phyloP scores from a whole-genome alignment of 2,888 invertebrate genomes.

The Metalampra italica region DNA sequence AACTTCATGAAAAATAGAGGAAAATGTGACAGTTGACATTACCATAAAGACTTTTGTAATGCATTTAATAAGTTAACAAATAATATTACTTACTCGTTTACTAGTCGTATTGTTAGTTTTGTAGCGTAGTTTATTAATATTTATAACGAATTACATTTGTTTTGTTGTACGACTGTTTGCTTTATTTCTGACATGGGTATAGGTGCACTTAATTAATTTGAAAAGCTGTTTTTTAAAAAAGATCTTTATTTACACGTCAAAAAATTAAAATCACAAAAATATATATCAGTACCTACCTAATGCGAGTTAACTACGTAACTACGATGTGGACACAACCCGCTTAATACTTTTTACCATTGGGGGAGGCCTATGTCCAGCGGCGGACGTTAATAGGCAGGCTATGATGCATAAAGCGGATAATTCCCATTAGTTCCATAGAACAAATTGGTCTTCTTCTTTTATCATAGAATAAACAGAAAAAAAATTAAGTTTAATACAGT shows the following conservation, averaged over 20 bases:
- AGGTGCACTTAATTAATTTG: no score
- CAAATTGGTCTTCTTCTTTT: no score
- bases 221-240: slow-evolving; percentile 10
- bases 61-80: slow-evolving; percentile 22
- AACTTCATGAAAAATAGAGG: no score
- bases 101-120: slow-evolving; percentile 20
- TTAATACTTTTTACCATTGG: slow-evolving; percentile 16
- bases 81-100: slow-evolving; percentile 17
- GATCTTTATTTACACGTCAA: slow-evolving; percentile 25
- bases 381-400: no score
- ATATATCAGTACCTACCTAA: background rate
- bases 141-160: slow-evolving; percentile 33
- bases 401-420: no score
- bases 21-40: no score
- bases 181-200: no score
- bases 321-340: slow-evolving; percentile 13
- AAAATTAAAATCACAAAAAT: slow-evolving; percentile 2
- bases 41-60: slow-evolving; percentile 6
- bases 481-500: no score
- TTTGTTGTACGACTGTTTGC: slow-evolving; percentile 14
- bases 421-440: no score
- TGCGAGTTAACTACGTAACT: background rate
- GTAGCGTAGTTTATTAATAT: slow-evolving; percentile 27
- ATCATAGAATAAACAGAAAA: no score
- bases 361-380: no score